Base-by-base conservation (phyloP, 2,797 vertebrate genomes). In the Nothura maculosa region DNA sequence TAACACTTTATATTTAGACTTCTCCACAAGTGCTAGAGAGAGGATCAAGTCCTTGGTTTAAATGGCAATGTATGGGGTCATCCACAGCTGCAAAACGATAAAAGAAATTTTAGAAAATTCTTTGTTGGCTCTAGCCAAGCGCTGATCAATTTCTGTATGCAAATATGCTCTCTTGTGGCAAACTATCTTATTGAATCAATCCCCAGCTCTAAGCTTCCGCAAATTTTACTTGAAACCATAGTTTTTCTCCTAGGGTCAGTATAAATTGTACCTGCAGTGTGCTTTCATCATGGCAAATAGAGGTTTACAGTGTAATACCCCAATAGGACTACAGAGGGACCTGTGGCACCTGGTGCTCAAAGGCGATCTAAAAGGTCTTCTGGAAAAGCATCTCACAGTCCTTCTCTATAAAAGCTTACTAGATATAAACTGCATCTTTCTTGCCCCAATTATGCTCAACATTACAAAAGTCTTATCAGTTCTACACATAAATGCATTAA, bases 121-220 rank as follows among this genome's bases (percentile, higher is more conserved):
- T 72, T 5, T 72, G 27, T 55, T 73, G 74, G 85, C 83, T 55
- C 83, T 87, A 48, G 14, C 27, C 82, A 30, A 81, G 34, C 32
- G 50, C 40, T 63, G 38, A 94, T 50, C 69, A 69, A 40, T 91
- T 93, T 87, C 42, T 79, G 8, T 89, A 89, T 89, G 60, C 85
- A 95, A 89, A 89, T 92, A 92, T 96, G 96, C 95, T 96, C 91
- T 94, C 91, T 91, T 92, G 91, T 92, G 92, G 95, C 79, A 94
- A 94, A 60, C 89, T 52, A 81, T 85, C 94, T 95, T 73, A 96
- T 69, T 92, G 87, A 95, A 66, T 67, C 28, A 32, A 92, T 32
- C 38, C 48, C 14, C n/a, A 58, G 19, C 60, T 69, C 0, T 9
- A 47, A 66, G 36, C 28, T 55, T 48, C 57, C 47, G 81, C 24